A percentile compares a stretch with the other conserved stretches of the same genome.
phyloP scores from a whole-genome alignment of 1,140 invertebrate species.

The Lucilia sericata region DNA sequence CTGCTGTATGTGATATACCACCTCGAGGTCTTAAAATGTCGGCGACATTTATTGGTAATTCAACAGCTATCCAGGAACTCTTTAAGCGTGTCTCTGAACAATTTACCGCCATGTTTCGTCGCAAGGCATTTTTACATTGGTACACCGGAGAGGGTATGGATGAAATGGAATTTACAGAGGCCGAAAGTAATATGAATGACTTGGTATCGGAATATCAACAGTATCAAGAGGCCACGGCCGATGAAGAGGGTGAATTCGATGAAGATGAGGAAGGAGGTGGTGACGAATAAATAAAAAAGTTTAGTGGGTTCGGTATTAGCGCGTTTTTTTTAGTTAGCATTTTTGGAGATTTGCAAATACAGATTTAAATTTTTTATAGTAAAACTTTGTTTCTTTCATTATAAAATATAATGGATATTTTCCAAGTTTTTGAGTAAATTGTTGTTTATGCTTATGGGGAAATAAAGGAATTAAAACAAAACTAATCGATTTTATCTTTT shows the following conservation, averaged over 20 bases:
- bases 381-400: neutral
- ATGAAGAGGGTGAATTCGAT: slow-evolving; percentile 78
- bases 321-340: no score
- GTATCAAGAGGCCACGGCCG: slow-evolving; percentile 83
- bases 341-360: no score
- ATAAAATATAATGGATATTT: neutral
- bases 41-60: slow-evolving; percentile 79
- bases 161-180: slow-evolving; percentile 86
- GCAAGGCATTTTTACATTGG: slow-evolving; percentile 84
- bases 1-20: slow-evolving; percentile 81
- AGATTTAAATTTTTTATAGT: neutral
- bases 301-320: no score
- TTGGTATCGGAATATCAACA: slow-evolving; percentile 90
- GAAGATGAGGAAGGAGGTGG: slow-evolving; percentile 74
- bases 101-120: slow-evolving; percentile 80
- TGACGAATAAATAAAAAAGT: slow-evolving; percentile 64
- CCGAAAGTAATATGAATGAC: slow-evolving; percentile 84
- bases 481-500: no score
- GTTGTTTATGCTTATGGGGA: neutral
- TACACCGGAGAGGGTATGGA: slow-evolving; percentile 89
- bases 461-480: no score
- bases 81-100: slow-evolving; percentile 78
- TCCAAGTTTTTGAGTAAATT: neutral
- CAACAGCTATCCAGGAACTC: slow-evolving; percentile 78
- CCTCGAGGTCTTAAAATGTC: slow-evolving; percentile 79